Evolutionary conservation across 2,888 invertebrate species (phyloP).

Genomic region (Merodon equestris): DNA sequence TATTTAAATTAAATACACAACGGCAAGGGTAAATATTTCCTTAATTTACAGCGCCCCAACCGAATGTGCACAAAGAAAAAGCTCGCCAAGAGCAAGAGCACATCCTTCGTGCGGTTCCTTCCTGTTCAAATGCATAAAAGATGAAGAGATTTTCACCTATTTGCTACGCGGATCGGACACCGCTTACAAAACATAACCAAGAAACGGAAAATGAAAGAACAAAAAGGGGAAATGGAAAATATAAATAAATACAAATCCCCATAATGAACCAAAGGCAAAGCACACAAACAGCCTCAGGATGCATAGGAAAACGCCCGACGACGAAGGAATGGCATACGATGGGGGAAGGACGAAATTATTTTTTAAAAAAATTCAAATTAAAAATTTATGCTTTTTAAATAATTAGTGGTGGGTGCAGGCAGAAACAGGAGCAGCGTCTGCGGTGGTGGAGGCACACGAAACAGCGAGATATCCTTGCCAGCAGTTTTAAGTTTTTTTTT

Average conservation of each 20-base stretch:
- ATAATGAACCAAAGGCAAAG: conserved; percentile 38
- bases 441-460: too few relatives aligned
- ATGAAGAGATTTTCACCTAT: conserved; percentile 52
- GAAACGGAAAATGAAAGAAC: neutral
- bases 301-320: conserved; percentile 26
- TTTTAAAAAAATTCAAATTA: conserved; percentile 56
- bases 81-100: conserved; percentile 7
- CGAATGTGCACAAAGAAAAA: conserved; percentile 35
- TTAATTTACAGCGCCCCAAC: conserved; percentile 32
- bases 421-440: neutral
- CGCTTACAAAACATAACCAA: neutral
- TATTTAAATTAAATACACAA: conserved; percentile 56
- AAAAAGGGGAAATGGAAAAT: neutral
- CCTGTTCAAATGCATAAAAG: conserved; percentile 41
- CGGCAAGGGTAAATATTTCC: conserved; percentile 50
- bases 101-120: neutral
- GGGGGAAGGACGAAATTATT: conserved; percentile 37
- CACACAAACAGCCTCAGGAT: neutral
- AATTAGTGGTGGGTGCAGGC: conserved; percentile 46
- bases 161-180: conserved; percentile 30
- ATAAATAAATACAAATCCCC: conserved; percentile 18
- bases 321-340: too few relatives aligned
- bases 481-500: too few relatives aligned
- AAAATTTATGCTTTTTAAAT: conserved; percentile 63
- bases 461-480: too few relatives aligned